A percentile compares a stretch with the other conserved stretches of the same genome.
These are phyloP conservation scores for Lasioglossum pauxillum DNA, from an alignment of 2,888 invertebrate genomes.

Conservation along the genomic window DNA sequence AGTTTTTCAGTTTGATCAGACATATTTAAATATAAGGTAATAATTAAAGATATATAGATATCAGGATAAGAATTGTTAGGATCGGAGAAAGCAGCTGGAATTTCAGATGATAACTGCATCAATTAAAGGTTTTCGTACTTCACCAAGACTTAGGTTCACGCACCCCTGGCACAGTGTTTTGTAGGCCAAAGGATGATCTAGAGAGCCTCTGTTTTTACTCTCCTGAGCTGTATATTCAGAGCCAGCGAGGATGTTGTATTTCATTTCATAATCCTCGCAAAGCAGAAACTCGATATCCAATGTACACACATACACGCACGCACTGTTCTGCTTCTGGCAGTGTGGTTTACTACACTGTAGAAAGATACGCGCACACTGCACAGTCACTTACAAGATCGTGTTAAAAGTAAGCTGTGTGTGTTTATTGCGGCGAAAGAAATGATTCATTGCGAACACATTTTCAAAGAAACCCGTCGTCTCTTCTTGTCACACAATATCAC, in stretches of 20 bases:
- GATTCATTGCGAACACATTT: constrained; percentile 56
- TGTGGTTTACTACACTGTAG: constrained; percentile 65
- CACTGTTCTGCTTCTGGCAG: constrained; percentile 63
- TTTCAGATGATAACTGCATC: constrained; percentile 70
- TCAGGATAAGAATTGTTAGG: constrained; percentile 42
- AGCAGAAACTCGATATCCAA: constrained; percentile 66
- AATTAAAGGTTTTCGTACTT: constrained; percentile 70
- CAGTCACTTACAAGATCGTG: constrained; percentile 63
- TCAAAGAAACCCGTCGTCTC: constrained; percentile 51
- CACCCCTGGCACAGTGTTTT: constrained; percentile 70
- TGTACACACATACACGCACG: constrained; percentile 68
- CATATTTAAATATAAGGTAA: constrained; percentile 49
- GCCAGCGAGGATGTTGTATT: constrained; percentile 65
- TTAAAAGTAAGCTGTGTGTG: constrained; percentile 50
- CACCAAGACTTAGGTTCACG: constrained; percentile 69
- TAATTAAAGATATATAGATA: constrained; percentile 61
- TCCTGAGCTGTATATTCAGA: constrained; percentile 66
- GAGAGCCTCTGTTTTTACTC: constrained; percentile 68
- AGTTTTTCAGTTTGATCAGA: constrained; percentile 50
- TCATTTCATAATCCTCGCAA: constrained; percentile 64
- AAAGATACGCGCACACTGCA: constrained; percentile 67
- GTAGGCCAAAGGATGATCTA: constrained; percentile 68
- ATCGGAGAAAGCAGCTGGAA: constrained; percentile 58
- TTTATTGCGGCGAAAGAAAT: constrained; percentile 47
- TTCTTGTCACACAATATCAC: constrained; percentile 72